Percentiles rank a stretch among this genome's conserved stretches.
phyloP scores from a whole-genome alignment of 2,113 vertebrate genomes.

The Caracal caracal region DNA sequence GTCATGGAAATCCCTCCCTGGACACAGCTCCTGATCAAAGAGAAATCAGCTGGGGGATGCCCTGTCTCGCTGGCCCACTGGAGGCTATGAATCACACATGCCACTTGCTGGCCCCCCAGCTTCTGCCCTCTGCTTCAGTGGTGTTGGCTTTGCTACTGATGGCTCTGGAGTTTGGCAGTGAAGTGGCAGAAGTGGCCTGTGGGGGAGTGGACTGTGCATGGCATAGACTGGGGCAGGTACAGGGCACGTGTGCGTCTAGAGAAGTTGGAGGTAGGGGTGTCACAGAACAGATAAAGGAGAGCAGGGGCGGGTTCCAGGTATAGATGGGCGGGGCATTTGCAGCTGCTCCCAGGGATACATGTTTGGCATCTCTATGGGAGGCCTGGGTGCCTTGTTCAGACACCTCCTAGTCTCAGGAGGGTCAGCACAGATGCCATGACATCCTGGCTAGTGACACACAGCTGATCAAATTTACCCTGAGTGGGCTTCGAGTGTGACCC shows the following conservation, averaged over 20 bases:
- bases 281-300: background rate
- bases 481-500: background rate
- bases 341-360: background rate
- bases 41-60: background rate
- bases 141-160: fast-evolving
- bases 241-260: background rate
- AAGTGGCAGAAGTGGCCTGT: background rate
- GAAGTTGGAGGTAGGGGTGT: background rate
- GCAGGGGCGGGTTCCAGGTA: background rate
- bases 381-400: background rate
- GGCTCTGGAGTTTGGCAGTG: background rate
- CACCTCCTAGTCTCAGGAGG: background rate
- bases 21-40: background rate
- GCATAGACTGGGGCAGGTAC: fast-evolving
- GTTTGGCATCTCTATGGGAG: background rate
- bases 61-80: background rate
- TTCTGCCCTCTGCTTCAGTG: background rate
- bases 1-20: constrained; percentile 11
- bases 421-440: background rate
- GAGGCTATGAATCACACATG: background rate
- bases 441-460: background rate
- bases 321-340: background rate
- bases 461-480: fast-evolving
- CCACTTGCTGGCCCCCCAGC: background rate
- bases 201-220: no score